Percentiles rank a stretch among this genome's conserved stretches.
Conservation (phyloP, 2,113 vertebrate genomes). For the Aphyosemion australe region DNA sequence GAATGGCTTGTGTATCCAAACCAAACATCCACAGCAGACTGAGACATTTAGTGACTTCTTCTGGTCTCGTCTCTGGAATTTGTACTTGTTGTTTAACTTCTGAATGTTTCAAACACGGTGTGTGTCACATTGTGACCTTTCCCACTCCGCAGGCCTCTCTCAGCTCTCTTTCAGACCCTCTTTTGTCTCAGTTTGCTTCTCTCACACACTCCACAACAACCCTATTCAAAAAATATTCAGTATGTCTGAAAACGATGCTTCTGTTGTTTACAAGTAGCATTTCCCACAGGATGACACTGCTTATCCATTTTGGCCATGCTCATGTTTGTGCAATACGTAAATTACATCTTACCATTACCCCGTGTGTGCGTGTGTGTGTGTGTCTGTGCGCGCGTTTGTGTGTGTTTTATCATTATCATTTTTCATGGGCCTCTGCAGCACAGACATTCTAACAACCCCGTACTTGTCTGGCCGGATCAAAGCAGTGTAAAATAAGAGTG, state of each 20-base stretch:
- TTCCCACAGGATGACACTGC: conserved; percentile 29
- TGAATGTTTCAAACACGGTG: conserved; percentile 65
- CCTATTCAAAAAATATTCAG: conserved; percentile 38
- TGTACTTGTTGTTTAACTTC: conserved; percentile 60
- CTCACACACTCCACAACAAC: conserved; percentile 3
- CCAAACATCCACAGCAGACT: conserved; percentile 56
- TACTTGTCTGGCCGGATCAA: conserved; percentile 43
- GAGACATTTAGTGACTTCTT: conserved; percentile 53
- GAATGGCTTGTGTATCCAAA: conserved; percentile 42
- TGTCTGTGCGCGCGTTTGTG: conserved; percentile 1
- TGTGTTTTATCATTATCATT: conserved; percentile 29
- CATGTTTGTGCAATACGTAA: conserved; percentile 41
- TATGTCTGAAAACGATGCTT: conserved; percentile 27
- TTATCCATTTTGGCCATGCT: conserved; percentile 51
- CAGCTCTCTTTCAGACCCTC: conserved; percentile 15
- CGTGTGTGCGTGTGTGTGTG: conserved; percentile 5
- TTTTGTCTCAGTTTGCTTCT: conserved; percentile 25
- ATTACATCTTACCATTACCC: conserved; percentile 13
- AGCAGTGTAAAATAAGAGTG: conserved; percentile 7
- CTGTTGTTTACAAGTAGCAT: conserved; percentile 13
- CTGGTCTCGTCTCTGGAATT: conserved; percentile 40
- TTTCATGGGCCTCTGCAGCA: conserved; percentile 45
- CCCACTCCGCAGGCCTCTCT: conserved; percentile 35
- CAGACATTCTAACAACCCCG: conserved; percentile 57
- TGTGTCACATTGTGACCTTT: conserved; percentile 45